Conservation (phyloP, 2,888 invertebrate species). For the Oegoconia quadripuncta region DNA sequence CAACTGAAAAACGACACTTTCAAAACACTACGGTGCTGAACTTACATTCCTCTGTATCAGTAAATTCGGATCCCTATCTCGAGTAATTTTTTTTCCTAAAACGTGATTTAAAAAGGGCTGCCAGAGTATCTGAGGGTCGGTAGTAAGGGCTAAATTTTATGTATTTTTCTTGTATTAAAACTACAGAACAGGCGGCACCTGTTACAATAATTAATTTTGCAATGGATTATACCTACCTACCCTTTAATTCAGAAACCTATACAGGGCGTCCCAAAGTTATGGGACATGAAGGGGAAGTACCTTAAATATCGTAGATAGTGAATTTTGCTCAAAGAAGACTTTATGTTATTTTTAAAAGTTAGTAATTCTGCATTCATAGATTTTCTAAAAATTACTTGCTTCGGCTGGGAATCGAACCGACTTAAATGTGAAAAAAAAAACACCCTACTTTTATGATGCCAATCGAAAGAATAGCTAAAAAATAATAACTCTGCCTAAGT, state of each 20-base stretch:
- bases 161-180: constrained; percentile 20
- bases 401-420: too few relatives aligned
- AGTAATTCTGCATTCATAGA: too few relatives aligned
- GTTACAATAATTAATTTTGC: constrained; percentile 37
- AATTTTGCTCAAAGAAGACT: too few relatives aligned
- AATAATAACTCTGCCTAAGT: too few relatives aligned
- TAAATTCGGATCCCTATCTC: constrained; percentile 71
- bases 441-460: too few relatives aligned
- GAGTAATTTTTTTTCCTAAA: constrained; percentile 55
- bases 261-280: too few relatives aligned
- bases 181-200: constrained; percentile 37
- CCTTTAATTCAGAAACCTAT: constrained; percentile 29
- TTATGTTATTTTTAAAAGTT: too few relatives aligned
- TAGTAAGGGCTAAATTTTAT: constrained; percentile 28
- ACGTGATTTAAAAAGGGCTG: constrained; percentile 59
- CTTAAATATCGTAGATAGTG: too few relatives aligned
- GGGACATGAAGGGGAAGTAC: too few relatives aligned
- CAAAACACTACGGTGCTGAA: constrained; percentile 40
- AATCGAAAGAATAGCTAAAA: too few relatives aligned
- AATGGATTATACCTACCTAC: constrained; percentile 50
- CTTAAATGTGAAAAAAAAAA: too few relatives aligned
- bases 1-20: constrained; percentile 36
- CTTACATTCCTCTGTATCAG: constrained; percentile 68
- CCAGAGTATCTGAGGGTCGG: constrained; percentile 28
- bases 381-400: too few relatives aligned